A percentile compares a stretch with the other conserved stretches of the same genome.
These are phyloP conservation scores for Enteromius viviparus DNA, from an alignment of 2,797 vertebrate genomes.

Conservation along the genomic window DNA sequence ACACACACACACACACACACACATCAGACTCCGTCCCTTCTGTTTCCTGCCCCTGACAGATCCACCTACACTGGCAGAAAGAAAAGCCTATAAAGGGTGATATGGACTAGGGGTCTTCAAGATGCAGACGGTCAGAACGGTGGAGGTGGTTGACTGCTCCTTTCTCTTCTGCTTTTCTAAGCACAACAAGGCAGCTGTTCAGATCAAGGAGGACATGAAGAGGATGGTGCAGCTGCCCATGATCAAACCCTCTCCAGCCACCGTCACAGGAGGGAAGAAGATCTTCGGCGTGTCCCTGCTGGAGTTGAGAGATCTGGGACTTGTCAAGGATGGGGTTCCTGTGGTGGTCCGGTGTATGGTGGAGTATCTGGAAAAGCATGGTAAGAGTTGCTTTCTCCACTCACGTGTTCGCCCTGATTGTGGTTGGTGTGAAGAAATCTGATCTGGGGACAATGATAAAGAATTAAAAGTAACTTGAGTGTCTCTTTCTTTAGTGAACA, in stretches of 20 bases:
- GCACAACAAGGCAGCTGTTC: slow-evolving; percentile 85
- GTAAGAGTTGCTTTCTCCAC: slow-evolving; percentile 69
- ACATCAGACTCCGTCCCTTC: slow-evolving; percentile 48
- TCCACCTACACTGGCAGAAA: slow-evolving; percentile 15
- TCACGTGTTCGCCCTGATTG: not conserved
- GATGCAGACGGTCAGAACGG: slow-evolving; percentile 49
- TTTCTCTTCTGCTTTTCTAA: slow-evolving; percentile 76
- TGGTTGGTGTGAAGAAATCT: slow-evolving; percentile 5
- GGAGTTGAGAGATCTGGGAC: slow-evolving; percentile 80
- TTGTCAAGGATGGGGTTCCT: slow-evolving; percentile 82
- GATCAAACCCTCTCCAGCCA: slow-evolving; percentile 65
- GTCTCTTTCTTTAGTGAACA: slow-evolving; percentile 10
- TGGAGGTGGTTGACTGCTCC: slow-evolving; percentile 69
- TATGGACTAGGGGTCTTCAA: slow-evolving; percentile 2
- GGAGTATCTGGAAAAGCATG: slow-evolving; percentile 81
- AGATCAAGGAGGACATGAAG: slow-evolving; percentile 91
- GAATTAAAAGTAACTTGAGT: slow-evolving; percentile 30
- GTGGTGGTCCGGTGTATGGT: slow-evolving; percentile 82
- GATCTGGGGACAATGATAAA: slow-evolving; percentile 17
- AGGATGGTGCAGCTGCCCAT: slow-evolving; percentile 83
- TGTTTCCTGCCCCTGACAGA: slow-evolving; percentile 44
- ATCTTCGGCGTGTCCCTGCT: slow-evolving; percentile 79
- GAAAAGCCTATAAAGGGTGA: slow-evolving; percentile 21
- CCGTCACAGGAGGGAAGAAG: slow-evolving; percentile 60
- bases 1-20: slow-evolving; percentile 20